Conservation (phyloP, 2,113 vertebrate genomes). For the Uropsilus gracilis region DNA sequence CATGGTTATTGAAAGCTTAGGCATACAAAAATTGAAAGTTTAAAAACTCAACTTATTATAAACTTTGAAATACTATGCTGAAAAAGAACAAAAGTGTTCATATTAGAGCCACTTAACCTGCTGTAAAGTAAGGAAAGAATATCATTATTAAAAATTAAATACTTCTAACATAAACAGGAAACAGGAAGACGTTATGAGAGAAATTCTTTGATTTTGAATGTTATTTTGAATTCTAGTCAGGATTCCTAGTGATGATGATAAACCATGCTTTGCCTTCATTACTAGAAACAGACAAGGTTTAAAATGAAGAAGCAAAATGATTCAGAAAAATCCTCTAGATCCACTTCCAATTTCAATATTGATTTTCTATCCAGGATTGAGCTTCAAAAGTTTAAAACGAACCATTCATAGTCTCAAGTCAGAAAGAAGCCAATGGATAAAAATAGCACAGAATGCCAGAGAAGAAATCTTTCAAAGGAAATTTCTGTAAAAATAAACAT, state of each 20-base stretch:
- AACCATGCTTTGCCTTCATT: neutral
- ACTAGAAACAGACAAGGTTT: constrained; percentile 9
- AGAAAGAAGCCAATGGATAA: neutral
- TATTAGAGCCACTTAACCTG: constrained; percentile 56
- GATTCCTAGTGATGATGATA: neutral
- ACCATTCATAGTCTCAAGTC: neutral
- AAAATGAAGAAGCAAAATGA: neutral
- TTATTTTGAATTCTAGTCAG: neutral
- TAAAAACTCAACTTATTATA: constrained; percentile 35
- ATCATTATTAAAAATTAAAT: constrained; percentile 57
- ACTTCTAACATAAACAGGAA: constrained; percentile 21
- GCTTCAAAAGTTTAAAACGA: constrained; percentile 37
- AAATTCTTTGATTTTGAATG: neutral
- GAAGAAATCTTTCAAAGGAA: neutral
- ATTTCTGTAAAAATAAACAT: constrained; percentile 3
- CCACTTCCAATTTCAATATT: neutral
- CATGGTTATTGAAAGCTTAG: constrained; percentile 48
- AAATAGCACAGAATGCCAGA: neutral
- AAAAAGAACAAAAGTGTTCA: constrained; percentile 60
- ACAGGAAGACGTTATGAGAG: neutral
- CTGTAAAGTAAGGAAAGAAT: constrained; percentile 1
- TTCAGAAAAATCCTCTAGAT: neutral
- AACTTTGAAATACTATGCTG: constrained; percentile 62
- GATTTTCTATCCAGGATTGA: constrained; percentile 28
- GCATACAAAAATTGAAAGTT: constrained; percentile 21